Percentiles rank a stretch among this genome's conserved stretches.
Evolutionary conservation across 2,888 invertebrate genomes (phyloP).

Genomic region (Dicranocentrus wangi): DNA sequence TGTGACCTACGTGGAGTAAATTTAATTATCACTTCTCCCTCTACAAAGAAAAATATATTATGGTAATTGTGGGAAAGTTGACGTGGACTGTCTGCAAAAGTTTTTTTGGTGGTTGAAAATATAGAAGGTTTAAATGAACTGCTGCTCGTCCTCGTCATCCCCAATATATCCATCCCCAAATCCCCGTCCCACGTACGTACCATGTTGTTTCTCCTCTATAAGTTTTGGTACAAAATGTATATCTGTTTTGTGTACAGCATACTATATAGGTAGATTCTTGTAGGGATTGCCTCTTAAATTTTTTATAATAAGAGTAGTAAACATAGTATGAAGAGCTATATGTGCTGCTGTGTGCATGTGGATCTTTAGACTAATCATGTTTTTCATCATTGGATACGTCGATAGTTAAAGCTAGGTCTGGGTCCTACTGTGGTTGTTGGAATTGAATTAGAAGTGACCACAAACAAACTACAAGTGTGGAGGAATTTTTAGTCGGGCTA

Average conservation of each 20-base stretch:
- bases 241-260: too few species aligned
- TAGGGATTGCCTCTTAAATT: background rate
- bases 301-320: background rate
- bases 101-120: background rate
- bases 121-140: too few species aligned
- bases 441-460: background rate
- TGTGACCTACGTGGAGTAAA: slow-evolving; percentile 19
- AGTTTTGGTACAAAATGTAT: too few species aligned
- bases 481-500: too few species aligned
- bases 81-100: background rate
- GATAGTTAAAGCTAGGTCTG: slow-evolving; percentile 20
- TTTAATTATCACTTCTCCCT: slow-evolving; percentile 9
- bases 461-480: background rate
- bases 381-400: background rate
- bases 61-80: slow-evolving; percentile 17
- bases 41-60: background rate
- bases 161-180: too few species aligned
- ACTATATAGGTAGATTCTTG: too few species aligned
- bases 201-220: too few species aligned
- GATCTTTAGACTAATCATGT: too few species aligned
- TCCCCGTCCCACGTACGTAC: too few species aligned
- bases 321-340: slow-evolving; percentile 10
- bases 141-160: too few species aligned
- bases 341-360: too few species aligned
- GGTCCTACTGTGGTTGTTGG: background rate